Evolutionary conservation across 2,113 vertebrate species (phyloP).

Genomic region (Salvelinus fontinalis): DNA sequence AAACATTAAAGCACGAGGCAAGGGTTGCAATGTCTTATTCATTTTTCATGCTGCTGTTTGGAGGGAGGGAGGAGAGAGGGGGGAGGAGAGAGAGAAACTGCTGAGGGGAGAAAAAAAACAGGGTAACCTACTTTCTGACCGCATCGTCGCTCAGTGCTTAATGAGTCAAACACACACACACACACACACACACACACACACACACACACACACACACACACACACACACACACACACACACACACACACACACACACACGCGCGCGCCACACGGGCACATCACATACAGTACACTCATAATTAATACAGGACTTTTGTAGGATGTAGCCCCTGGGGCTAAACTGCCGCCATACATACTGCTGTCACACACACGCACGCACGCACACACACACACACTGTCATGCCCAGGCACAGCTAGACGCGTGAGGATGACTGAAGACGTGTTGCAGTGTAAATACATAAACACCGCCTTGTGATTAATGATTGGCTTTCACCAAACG

Average conservation of each 20-base stretch:
- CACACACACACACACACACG: background rate
- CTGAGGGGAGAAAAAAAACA: slow-evolving; percentile 6
- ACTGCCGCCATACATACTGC: background rate
- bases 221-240: background rate
- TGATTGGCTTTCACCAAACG: too few relatives aligned
- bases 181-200: background rate
- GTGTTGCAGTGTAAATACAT: background rate
- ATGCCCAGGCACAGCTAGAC: background rate
- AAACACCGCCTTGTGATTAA: background rate
- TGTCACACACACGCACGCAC: too few relatives aligned
- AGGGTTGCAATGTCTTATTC: slow-evolving; percentile 42
- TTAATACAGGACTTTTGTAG: slow-evolving; percentile 28
- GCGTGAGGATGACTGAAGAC: background rate
- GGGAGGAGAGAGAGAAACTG: slow-evolving; percentile 5
- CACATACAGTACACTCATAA: slow-evolving; percentile 25
- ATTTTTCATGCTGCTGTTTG: slow-evolving; percentile 46
- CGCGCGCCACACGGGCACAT: background rate
- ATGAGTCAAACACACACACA: slow-evolving; percentile 18
- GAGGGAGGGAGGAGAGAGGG: slow-evolving; percentile 25
- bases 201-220: background rate
- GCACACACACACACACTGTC: background rate
- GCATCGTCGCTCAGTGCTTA: slow-evolving; percentile 33
- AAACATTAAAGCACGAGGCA: slow-evolving; percentile 26
- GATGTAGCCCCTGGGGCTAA: slow-evolving; percentile 14
- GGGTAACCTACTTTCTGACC: slow-evolving; percentile 51